Percentiles rank a stretch among this genome's conserved stretches.
phyloP scores from a whole-genome alignment of 1,140 invertebrate genomes.

The Papilio dardanus region DNA sequence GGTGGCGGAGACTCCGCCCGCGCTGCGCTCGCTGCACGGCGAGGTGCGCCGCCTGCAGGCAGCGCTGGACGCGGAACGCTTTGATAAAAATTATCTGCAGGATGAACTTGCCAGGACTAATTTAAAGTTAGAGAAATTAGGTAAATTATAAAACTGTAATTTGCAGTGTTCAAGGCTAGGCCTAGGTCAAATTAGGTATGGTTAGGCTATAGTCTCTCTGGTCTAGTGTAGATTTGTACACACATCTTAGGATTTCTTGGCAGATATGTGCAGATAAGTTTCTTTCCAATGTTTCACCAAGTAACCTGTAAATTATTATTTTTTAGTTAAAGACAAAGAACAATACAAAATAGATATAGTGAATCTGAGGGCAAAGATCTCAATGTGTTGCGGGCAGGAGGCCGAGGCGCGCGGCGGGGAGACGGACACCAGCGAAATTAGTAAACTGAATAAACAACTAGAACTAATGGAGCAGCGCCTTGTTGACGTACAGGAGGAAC shows the following conservation, averaged over 20 bases:
- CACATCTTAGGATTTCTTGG: too few relatives aligned
- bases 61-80: constrained; percentile 71
- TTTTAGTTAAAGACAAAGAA: constrained; percentile 73
- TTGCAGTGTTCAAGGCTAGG: too few relatives aligned
- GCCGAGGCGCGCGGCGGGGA: constrained; percentile 46
- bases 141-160: constrained; percentile 52
- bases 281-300: too few relatives aligned
- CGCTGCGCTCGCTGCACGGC: constrained; percentile 66
- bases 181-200: too few relatives aligned
- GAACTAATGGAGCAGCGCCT: constrained; percentile 62
- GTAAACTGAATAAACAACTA: constrained; percentile 58
- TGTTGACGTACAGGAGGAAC: constrained; percentile 55
- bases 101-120: constrained; percentile 70
- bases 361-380: constrained; percentile 68
- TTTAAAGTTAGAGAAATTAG: constrained; percentile 61
- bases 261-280: too few relatives aligned
- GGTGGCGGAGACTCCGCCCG: constrained; percentile 69
- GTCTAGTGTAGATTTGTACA: too few relatives aligned
- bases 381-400: constrained; percentile 60
- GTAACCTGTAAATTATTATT: not conserved
- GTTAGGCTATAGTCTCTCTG: too few relatives aligned
- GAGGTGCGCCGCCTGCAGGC: constrained; percentile 69
- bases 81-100: constrained; percentile 73
- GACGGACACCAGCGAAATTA: constrained; percentile 41
- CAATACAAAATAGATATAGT: constrained; percentile 71